phyloP scores from a whole-genome alignment of 2,113 vertebrate species.

The Leptosomus discolor region DNA sequence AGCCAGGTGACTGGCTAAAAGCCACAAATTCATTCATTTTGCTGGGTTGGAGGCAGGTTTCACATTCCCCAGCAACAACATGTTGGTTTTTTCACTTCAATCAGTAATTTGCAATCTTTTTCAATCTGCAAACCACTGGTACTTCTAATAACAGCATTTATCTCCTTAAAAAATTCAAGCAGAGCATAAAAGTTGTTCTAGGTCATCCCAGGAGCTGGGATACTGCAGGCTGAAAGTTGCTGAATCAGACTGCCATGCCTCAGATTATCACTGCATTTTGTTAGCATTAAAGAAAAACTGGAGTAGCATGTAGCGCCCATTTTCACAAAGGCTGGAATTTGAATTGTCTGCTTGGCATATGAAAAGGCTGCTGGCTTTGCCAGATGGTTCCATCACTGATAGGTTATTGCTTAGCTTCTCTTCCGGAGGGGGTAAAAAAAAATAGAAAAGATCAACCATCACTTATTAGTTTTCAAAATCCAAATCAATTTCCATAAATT shows the following conservation, averaged over 20 bases:
- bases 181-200: not conserved
- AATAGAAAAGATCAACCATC: not conserved
- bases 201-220: not conserved
- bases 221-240: not conserved
- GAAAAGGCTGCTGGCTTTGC: not conserved
- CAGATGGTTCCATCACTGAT: constrained; percentile 9
- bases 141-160: not conserved
- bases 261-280: not conserved
- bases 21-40: not conserved
- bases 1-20: not conserved
- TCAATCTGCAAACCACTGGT: not conserved
- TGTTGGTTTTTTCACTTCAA: not conserved
- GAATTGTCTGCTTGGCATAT: not conserved
- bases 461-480: constrained; percentile 41
- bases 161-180: not conserved
- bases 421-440: not conserved
- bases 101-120: not conserved
- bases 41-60: not conserved
- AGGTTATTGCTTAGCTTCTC: not conserved
- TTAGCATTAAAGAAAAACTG: not conserved
- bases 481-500: constrained; percentile 40
- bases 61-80: not conserved
- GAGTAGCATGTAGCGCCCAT: not conserved
- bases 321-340: not conserved
- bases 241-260: not conserved